phyloP scores from a whole-genome alignment of 2,888 invertebrate species.

The Tenthredo scrophulariae region DNA sequence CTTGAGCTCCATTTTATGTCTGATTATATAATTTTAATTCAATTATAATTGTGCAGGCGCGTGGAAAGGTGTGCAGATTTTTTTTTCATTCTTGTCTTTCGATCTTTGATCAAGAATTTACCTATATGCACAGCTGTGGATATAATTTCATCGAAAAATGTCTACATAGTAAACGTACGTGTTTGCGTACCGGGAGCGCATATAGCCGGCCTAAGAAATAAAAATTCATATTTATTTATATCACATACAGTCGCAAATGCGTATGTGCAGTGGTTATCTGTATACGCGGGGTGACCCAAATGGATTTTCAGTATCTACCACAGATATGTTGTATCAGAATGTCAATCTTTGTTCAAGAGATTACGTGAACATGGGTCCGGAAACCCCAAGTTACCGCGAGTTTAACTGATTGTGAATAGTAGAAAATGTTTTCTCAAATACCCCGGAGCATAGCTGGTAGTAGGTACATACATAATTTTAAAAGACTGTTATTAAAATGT shows the following conservation, averaged over 20 bases:
- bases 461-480: neutral
- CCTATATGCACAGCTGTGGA: neutral
- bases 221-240: neutral
- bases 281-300: slow-evolving; percentile 13
- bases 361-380: neutral
- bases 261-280: slow-evolving; percentile 13
- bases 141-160: neutral
- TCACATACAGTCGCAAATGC: neutral
- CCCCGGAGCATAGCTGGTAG: neutral
- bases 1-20: neutral
- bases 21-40: neutral
- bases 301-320: slow-evolving; percentile 17
- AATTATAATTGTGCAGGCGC: neutral
- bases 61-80: neutral
- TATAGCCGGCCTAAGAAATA: neutral
- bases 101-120: neutral
- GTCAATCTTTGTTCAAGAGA: slow-evolving; percentile 45
- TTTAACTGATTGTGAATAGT: neutral
- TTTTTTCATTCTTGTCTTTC: neutral
- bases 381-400: neutral
- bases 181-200: too few species aligned
- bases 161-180: too few species aligned
- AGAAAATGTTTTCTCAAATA: neutral
- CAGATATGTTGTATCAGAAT: slow-evolving; percentile 31
- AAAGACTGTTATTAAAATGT: neutral